Conservation (phyloP, 1,140 invertebrate species). For the Venturia canescens region DNA sequence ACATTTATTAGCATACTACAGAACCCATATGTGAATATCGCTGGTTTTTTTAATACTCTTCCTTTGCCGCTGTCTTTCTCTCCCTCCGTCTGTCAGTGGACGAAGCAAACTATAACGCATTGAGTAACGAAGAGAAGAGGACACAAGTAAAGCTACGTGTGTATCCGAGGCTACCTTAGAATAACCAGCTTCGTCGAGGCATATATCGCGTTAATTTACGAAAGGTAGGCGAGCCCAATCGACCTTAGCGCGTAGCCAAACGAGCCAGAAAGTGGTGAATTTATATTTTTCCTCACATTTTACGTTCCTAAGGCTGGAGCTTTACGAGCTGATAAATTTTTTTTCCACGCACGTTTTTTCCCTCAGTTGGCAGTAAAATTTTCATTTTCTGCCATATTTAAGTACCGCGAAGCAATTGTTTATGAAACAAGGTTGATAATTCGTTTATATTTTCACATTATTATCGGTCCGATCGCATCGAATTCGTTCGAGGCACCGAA, state of each 20-base stretch:
- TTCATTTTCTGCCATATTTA: no score
- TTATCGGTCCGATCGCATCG: no score
- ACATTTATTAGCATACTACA: background rate
- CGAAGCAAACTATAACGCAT: background rate
- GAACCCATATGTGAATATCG: conserved; percentile 7
- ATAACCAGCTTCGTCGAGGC: conserved; percentile 9
- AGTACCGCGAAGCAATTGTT: no score
- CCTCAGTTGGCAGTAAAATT: no score
- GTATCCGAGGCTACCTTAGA: conserved; percentile 7
- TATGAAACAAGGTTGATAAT: no score
- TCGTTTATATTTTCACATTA: no score
- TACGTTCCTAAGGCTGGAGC: no score
- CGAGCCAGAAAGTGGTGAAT: background rate
- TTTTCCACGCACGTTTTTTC: no score
- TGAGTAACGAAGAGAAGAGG: conserved; percentile 5
- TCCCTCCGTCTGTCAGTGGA: background rate
- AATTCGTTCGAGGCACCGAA: no score
- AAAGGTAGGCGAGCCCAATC: background rate
- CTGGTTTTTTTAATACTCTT: background rate
- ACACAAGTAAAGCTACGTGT: background rate
- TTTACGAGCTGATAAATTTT: no score
- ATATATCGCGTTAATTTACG: conserved; percentile 32
- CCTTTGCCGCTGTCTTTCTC: background rate
- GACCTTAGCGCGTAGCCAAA: conserved; percentile 11
- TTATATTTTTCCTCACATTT: no score